Evolutionary conservation across 2,888 invertebrate genomes (phyloP).

Genomic region (Germaria angustata): DNA sequence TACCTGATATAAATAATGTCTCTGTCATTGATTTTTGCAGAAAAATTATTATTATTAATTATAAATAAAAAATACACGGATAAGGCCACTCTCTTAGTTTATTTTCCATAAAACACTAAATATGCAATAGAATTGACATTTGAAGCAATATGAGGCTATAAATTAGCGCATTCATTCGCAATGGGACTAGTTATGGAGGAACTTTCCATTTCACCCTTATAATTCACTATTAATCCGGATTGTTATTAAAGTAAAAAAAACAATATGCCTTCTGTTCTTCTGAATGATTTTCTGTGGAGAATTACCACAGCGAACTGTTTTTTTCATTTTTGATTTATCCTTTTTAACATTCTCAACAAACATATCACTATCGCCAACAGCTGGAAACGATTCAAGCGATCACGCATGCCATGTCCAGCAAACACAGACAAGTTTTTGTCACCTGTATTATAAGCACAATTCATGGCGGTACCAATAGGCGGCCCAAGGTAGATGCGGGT

Average conservation of each 20-base stretch:
- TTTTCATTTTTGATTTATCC: slow-evolving; percentile 99
- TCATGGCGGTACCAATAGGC: slow-evolving; percentile 99
- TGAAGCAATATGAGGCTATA: slow-evolving; percentile 99
- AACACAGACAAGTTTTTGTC: slow-evolving; percentile 99
- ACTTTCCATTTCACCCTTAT: slow-evolving; percentile 99
- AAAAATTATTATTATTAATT: too few species aligned
- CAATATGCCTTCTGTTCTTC: slow-evolving; percentile 99
- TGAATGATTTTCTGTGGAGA: slow-evolving; percentile 97
- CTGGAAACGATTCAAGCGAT: slow-evolving; percentile 98
- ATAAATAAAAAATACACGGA: too few species aligned
- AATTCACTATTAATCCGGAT: slow-evolving; percentile 99
- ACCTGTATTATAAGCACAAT: slow-evolving; percentile 99
- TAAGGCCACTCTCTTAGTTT: slow-evolving; percentile 35
- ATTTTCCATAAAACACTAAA: slow-evolving; percentile 70
- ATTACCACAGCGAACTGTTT: slow-evolving; percentile 98
- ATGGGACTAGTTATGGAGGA: slow-evolving; percentile 99
- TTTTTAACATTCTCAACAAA: slow-evolving; percentile 99
- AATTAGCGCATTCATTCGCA: slow-evolving; percentile 99
- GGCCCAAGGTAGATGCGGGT: slow-evolving; percentile 99
- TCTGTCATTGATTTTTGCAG: too few species aligned
- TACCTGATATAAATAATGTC: too few species aligned
- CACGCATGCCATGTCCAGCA: slow-evolving; percentile 98
- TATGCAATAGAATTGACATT: slow-evolving; percentile 99
- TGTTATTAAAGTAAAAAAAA: slow-evolving; percentile 99
- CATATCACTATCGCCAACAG: slow-evolving; percentile 99